Base-by-base conservation (phyloP, 2,113 vertebrate species). In the Phylloscopus trochiloides region DNA sequence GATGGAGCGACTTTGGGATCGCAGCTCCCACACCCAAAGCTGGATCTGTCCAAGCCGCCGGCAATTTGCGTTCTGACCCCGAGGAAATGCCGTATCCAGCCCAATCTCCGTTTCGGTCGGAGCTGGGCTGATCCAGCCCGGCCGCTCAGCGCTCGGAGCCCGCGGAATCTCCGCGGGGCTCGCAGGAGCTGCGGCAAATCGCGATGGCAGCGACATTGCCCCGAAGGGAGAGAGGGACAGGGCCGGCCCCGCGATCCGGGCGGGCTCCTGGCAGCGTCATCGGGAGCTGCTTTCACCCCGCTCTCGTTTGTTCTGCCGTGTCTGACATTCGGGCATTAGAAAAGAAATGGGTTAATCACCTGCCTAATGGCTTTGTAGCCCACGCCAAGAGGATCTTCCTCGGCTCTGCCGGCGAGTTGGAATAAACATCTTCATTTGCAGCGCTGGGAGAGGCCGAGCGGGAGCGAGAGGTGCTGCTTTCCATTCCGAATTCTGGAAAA, bases 281-380 rank as follows among this genome's bases (percentile, higher is more conserved):
- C 29, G 94, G 81, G 28, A 93, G 45, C 38, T 5, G 84, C 96
- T 95, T 76, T 91, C 87, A 93, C 82, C 93, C 87, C 71, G 36
- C 84, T 62, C 70, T 34, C 34, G 24, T 76, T 90, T 66, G 73
- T 76, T 91, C 90, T 32, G 89, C 86, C 66, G 80, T 8, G 38
- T 85, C 75, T 65, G 91, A 85, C 94, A 91, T 19, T 29, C 79
- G 72, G 48, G 43, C 86, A 40, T 67, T 54, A n/a, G 90, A 66
- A 88, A 95, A 97, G 62, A 70, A 94, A 95, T 51, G 92, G 71
- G 92, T 90, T 94, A 55, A 96, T 96, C 95, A 94, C 95, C 94
- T 47, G 71, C 92, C 34, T 58, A 40, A 91, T 94, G 91, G 52
- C 84, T 92, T 79, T 82, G 83, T 17, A 91, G 73, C 3, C 36